Base-by-base conservation (phyloP, 2,888 invertebrate species). In the Stegana nigrithorax region DNA sequence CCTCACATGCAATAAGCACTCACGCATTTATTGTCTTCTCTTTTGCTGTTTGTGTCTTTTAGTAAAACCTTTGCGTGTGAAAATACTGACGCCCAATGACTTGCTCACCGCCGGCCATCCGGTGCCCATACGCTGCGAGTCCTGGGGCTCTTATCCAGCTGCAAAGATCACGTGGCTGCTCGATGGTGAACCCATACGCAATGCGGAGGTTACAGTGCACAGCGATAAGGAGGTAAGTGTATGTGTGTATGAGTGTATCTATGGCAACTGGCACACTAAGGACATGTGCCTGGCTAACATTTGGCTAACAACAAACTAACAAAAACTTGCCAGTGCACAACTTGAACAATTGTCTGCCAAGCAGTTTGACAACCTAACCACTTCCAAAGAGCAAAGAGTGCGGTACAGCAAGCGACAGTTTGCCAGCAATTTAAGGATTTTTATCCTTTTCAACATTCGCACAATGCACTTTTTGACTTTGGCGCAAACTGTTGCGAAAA, bases 91-190 rank as follows among this genome's bases (percentile, higher is more conserved):
- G 26, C 90, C 90, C 61, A 91, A 90, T 70, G 92, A 92, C 53
- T 87, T 91, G 60, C 89, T 93, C 62, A 90, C 92, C 68, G 92
- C 92, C 6, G 92, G 92, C 6, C 91, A 91, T 78, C 90, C 92
- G 66, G 89, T 92, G 73, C 90, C 90, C 57, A 89, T 92, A 70
- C 90, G 91, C 67, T 94, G 94, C 84, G 93, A 93, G 77, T 91
- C 93, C 42, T 90, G 92, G 83, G 94, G 94, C 32, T 94, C 94
- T 55, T 91, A 91, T 83, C 94, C 94, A 21, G 91, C 93, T 12
- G 94, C 94, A 2, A 92, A 92, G 83, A 90, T 94, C 65, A 89
- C 91, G 76, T 94, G 94, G 94, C 89, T 92, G 68, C 88, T 94
- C 71, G 92, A 92, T 78, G 90, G 90, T 65, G 89, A 89, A 75